phyloP scores from a whole-genome alignment of 2,797 vertebrate genomes.

The Hirundo rustica region DNA sequence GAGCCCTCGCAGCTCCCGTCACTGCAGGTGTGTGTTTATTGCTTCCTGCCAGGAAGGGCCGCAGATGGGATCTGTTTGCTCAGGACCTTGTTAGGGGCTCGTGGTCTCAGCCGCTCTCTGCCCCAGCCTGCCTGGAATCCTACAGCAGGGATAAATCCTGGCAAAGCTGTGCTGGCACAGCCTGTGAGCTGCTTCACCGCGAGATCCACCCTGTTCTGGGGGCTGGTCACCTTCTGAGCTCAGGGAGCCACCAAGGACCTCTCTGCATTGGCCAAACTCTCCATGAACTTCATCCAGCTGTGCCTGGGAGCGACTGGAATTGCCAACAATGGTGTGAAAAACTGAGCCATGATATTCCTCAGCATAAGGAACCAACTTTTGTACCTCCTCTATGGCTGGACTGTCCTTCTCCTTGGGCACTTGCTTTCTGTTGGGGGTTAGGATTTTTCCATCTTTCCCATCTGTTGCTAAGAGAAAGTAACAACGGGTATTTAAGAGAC shows the following conservation, averaged over 20 bases:
- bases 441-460: not conserved
- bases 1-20: not conserved
- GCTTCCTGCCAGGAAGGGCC: not conserved
- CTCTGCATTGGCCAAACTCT: slow-evolving; percentile 68
- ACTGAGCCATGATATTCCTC: not conserved
- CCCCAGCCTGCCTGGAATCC: slow-evolving; percentile 86
- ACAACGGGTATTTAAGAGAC: rapidly evolving
- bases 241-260: slow-evolving; percentile 75
- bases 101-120: slow-evolving; percentile 20
- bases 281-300: slow-evolving; percentile 73
- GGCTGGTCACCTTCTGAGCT: slow-evolving; percentile 75
- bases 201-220: slow-evolving; percentile 73
- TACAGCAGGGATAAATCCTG: slow-evolving; percentile 82
- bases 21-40: not conserved
- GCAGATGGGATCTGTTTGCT: slow-evolving; percentile 15
- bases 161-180: slow-evolving; percentile 72
- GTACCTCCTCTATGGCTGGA: not conserved
- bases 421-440: not conserved
- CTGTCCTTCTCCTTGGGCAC: not conserved
- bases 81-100: not conserved
- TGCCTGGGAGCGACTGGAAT: slow-evolving; percentile 54
- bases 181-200: slow-evolving; percentile 75
- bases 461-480: not conserved
- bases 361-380: not conserved
- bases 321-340: not conserved